Percentiles rank a stretch among this genome's conserved stretches.
These are phyloP conservation scores for Meiosimyza decipiens DNA, from an alignment of 2,888 invertebrate species.

Conservation along the genomic window DNA sequence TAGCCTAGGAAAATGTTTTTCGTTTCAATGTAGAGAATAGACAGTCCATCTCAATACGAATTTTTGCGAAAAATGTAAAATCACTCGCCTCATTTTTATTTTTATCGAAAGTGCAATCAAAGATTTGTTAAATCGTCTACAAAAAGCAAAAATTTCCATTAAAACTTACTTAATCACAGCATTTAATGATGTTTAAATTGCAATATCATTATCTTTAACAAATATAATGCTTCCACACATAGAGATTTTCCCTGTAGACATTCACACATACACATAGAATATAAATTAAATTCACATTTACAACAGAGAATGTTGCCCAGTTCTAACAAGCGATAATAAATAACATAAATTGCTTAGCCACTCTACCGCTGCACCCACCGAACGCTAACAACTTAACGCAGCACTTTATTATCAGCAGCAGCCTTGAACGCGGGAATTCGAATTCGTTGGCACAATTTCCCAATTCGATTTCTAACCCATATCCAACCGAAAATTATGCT, in stretches of 20 bases:
- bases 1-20: no score
- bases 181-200: no score
- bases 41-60: no score
- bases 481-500: slow-evolving; percentile 16
- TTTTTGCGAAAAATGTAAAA: no score
- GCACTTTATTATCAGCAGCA: slow-evolving; percentile 17
- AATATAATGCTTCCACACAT: background rate
- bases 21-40: no score
- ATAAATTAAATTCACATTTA: slow-evolving; percentile 21
- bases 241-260: background rate
- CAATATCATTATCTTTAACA: no score
- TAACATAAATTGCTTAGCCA: slow-evolving; percentile 25
- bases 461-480: slow-evolving; percentile 16
- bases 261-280: background rate
- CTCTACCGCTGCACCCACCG: background rate
- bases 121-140: no score
- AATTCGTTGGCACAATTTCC: background rate
- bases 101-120: no score
- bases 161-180: no score
- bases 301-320: background rate
- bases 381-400: slow-evolving; percentile 3
- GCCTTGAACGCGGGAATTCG: background rate
- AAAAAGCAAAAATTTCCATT: no score
- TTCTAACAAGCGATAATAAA: slow-evolving; percentile 17
- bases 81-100: no score